phyloP scores from a whole-genome alignment of 1,140 invertebrate species.

The Calephelis nemesis region DNA sequence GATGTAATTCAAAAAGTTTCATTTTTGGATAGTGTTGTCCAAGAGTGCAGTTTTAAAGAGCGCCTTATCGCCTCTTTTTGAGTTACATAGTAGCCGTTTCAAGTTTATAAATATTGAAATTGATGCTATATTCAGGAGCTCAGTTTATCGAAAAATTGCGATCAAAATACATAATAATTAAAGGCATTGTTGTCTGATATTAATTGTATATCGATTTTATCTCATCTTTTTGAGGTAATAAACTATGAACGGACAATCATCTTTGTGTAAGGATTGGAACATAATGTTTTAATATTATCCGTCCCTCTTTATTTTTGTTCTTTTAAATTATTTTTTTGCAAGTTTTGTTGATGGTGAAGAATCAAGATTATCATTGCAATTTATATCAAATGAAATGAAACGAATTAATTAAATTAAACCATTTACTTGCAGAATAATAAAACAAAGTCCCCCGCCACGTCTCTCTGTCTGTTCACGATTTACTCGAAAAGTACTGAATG shows the following conservation, averaged over 20 bases:
- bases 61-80: conserved; percentile 35
- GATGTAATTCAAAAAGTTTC: conserved; percentile 12
- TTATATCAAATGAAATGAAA: too few relatives aligned
- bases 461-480: too few relatives aligned
- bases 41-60: conserved; percentile 28
- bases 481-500: too few relatives aligned
- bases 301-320: too few relatives aligned
- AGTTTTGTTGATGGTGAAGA: background rate
- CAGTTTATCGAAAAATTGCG: conserved; percentile 19
- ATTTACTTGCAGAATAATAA: too few relatives aligned
- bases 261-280: background rate
- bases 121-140: conserved; percentile 31
- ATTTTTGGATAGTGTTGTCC: conserved; percentile 25
- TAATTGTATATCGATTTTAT: conserved; percentile 19
- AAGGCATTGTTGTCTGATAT: conserved; percentile 18
- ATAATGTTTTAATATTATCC: conserved; percentile 5
- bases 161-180: conserved; percentile 18
- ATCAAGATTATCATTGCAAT: background rate
- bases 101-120: conserved; percentile 36
- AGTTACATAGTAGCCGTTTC: conserved; percentile 31
- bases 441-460: too few relatives aligned
- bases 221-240: conserved; percentile 16
- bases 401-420: too few relatives aligned
- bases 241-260: conserved; percentile 12
- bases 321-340: too few relatives aligned